Evolutionary conservation across 2,888 invertebrate species (phyloP), one percentile per base, ranked within the genome.

Genomic region (Sesia apiformis): DNA sequence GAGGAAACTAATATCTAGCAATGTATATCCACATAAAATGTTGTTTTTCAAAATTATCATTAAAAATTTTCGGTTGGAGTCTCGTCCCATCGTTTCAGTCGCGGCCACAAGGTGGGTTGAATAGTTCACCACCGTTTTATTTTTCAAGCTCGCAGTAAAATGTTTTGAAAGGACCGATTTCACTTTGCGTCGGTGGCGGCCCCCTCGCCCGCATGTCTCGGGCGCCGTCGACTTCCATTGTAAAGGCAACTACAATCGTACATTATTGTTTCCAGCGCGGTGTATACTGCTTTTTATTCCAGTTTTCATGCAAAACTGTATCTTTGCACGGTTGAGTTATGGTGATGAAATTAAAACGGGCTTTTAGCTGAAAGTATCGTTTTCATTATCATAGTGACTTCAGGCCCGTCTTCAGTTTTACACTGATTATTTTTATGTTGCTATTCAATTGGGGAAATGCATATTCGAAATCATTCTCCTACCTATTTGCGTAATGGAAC

Each of bases 121-220:
- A 81, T 78, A 76, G 78, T 78, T 74, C 73, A 74, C 70, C 61
- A 50, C 40, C 72, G 79, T 78, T 83, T 84, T 85, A 81, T 83
- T 84, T 84, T 83, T 71, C 76, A 76, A 78, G 78, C 78, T 69
- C 70, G 67, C 75, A 75, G 53, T 78, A 79, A 84, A 88, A 86
- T 85, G 84, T 87, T 87, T 86, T 87, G 86, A 86, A 87, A 84
- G 88, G 84, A 84, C 83, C 84, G 86, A 84, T 87, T 86, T 84
- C 82, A 82, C 85, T 83, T 81, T 81, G 73, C 84, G 76, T 75
- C 75, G 70, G 69, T 64, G 59, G 61, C 65, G 64, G 56, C 51
- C 59, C 60, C 62, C 63, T 39, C 65, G 63, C 80, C 80, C 81
- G 81, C 84, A 81, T 80, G 76, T 80, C 79, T 82, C 78, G 59